A percentile compares a stretch with the other conserved stretches of the same genome.
Evolutionary conservation across 2,113 vertebrate genomes (phyloP).

Genomic region (Cavia porcellus): DNA sequence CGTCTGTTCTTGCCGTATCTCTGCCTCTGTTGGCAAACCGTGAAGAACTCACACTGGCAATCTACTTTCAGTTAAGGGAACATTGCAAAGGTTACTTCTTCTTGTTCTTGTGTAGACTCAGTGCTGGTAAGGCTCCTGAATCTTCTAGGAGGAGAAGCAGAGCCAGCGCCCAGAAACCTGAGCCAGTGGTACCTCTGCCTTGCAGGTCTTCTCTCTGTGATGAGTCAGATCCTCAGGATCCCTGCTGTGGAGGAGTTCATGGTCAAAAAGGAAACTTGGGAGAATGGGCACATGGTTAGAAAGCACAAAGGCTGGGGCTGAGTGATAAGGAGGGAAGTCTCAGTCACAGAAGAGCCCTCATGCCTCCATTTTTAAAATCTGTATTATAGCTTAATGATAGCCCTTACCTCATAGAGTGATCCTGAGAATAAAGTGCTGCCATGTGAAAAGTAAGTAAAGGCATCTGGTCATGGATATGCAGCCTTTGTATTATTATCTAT

Average conservation of each 20-base stretch:
- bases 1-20: not conserved
- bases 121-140: not conserved
- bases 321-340: not conserved
- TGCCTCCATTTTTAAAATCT: not conserved
- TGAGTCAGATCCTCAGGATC: not conserved
- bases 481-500: not conserved
- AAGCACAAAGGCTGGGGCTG: rapidly evolving
- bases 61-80: not conserved
- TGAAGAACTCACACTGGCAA: not conserved
- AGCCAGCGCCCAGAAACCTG: not conserved
- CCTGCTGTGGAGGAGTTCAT: not conserved
- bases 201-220: not conserved
- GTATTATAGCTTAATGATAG: not conserved
- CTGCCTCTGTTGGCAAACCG: not conserved
- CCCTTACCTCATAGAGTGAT: not conserved
- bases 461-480: not conserved
- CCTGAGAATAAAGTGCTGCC: not conserved
- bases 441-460: not conserved
- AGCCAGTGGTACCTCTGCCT: not conserved
- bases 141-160: not conserved
- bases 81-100: not conserved
- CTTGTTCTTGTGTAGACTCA: not conserved
- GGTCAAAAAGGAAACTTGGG: not conserved
- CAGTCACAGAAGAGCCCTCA: not conserved
- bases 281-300: not conserved